Evolutionary conservation across 1,140 invertebrate genomes (phyloP).

Genomic region (Bombus superbus): DNA sequence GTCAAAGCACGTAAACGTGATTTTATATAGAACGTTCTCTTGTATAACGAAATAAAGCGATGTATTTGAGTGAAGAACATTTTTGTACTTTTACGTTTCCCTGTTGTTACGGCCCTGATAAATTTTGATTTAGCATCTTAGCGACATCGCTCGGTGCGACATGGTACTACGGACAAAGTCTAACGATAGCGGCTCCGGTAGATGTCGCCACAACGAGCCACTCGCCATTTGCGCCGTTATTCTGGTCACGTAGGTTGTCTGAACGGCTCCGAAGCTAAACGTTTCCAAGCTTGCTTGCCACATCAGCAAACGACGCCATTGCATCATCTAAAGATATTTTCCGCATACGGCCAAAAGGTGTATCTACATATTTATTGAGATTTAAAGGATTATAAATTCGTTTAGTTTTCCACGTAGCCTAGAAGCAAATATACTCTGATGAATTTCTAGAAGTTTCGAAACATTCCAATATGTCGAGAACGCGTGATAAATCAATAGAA

Average conservation of each 20-base stretch:
- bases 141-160: constrained; percentile 58
- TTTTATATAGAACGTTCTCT: neutral
- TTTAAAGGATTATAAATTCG: constrained; percentile 17
- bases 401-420: neutral
- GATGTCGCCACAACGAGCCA: constrained; percentile 71
- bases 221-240: constrained; percentile 56
- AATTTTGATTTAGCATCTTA: neutral
- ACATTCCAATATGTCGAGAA: neutral
- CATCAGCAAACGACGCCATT: constrained; percentile 80
- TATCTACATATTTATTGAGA: constrained; percentile 12
- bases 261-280: constrained; percentile 46
- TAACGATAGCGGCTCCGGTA: constrained; percentile 1
- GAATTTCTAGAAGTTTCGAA: constrained; percentile 23
- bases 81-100: neutral
- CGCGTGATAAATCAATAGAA: neutral
- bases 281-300: constrained; percentile 62
- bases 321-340: constrained; percentile 37
- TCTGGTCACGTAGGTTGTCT: constrained; percentile 47
- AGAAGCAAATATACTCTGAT: neutral
- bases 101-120: neutral
- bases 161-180: neutral
- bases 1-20: neutral
- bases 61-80: neutral
- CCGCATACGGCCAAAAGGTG: constrained; percentile 14
- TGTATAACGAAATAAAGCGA: neutral